Conservation (phyloP, 2,113 vertebrate species). For the Chiloscyllium plagiosum region DNA sequence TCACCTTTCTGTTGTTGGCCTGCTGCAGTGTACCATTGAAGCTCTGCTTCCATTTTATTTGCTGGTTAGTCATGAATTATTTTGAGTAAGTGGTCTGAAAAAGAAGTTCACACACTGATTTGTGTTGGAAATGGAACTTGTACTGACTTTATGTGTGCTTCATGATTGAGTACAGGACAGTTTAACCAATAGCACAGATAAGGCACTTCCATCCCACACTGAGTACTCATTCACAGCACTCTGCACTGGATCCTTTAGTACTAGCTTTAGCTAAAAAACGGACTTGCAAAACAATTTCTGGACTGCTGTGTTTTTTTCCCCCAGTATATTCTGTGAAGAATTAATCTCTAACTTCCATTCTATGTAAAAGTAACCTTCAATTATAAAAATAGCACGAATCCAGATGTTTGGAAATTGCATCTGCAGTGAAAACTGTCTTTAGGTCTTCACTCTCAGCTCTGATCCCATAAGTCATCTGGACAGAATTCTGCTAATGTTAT, state of each 20-base stretch:
- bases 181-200: not conserved
- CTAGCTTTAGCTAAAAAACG: not conserved
- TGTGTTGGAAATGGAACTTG: not conserved
- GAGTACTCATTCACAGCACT: not conserved
- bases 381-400: slow-evolving; percentile 6
- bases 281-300: not conserved
- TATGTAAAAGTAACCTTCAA: not conserved
- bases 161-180: not conserved
- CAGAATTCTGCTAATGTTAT: not conserved
- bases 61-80: not conserved
- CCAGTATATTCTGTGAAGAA: not conserved
- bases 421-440: slow-evolving; percentile 4
- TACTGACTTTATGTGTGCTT: not conserved
- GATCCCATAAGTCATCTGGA: not conserved
- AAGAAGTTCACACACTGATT: not conserved
- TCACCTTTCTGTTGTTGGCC: no score
- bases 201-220: not conserved
- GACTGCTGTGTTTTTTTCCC: not conserved
- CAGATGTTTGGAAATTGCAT: slow-evolving; percentile 13
- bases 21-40: no score
- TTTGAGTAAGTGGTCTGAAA: not conserved
- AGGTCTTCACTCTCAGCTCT: not conserved
- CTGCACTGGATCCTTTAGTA: not conserved
- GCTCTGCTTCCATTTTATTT: no score
- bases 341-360: not conserved